Percentiles rank a stretch among this genome's conserved stretches.
Conservation (phyloP, 2,888 invertebrate species). For the Caenorhabditis angaria region DNA sequence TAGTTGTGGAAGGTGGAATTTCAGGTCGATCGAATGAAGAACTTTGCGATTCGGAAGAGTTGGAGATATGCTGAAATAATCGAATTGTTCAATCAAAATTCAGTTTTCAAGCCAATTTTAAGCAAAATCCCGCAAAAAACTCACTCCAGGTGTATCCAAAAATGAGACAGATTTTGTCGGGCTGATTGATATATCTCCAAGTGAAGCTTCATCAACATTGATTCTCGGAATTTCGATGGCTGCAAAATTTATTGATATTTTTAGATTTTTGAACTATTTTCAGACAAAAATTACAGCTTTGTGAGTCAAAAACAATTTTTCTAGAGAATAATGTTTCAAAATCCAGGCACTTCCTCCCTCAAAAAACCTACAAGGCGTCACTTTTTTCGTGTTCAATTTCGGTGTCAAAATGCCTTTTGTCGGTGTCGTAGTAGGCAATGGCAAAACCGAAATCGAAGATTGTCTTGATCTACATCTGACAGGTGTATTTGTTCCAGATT, state of each 20-base stretch:
- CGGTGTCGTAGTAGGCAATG: background rate
- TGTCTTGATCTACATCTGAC: conserved; percentile 67
- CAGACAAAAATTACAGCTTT: background rate
- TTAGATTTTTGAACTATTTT: background rate
- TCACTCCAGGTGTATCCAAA: background rate
- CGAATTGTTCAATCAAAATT: too few relatives aligned
- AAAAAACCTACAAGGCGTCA: background rate
- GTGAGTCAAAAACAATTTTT: background rate
- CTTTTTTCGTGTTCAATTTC: background rate
- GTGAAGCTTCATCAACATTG: background rate
- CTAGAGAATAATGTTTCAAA: background rate
- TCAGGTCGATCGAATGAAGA: background rate
- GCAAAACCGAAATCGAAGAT: conserved; percentile 59
- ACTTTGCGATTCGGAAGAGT: background rate
- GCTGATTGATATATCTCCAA: background rate
- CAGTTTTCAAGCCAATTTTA: too few relatives aligned
- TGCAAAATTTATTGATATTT: background rate
- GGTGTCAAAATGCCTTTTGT: conserved; percentile 14
- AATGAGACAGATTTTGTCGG: background rate
- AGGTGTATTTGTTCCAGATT: conserved; percentile 28
- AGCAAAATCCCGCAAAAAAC: too few relatives aligned
- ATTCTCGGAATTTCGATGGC: conserved; percentile 4
- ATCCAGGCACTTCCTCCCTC: background rate
- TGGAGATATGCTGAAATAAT: background rate
- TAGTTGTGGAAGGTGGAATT: conserved; percentile 80